Evolutionary conservation across 2,888 invertebrate species (phyloP).

Genomic region (Masnerella sp.): DNA sequence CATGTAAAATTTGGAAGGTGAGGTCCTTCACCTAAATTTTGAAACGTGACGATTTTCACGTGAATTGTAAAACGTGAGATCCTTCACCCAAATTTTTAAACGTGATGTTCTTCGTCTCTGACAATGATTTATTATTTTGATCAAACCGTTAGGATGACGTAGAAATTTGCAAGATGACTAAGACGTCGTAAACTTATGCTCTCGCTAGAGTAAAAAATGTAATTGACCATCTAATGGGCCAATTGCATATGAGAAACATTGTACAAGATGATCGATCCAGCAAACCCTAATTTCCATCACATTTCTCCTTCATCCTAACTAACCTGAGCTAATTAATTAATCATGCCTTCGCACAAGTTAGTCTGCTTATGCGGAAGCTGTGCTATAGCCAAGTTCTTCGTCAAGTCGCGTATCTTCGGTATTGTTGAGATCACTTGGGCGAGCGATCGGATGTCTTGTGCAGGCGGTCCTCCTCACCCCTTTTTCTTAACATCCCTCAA

Average conservation of each 20-base stretch:
- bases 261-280: conserved; percentile 59
- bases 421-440: conserved; percentile 73
- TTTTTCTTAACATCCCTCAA: conserved; percentile 61
- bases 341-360: conserved; percentile 74
- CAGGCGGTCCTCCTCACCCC: conserved; percentile 69
- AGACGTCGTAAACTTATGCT: no score
- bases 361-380: conserved; percentile 72
- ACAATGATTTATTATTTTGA: no score
- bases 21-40: no score
- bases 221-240: conserved; percentile 54
- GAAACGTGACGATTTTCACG: no score
- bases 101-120: no score
- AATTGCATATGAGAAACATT: conserved; percentile 55
- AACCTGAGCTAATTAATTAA: conserved; percentile 77
- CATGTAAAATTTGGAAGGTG: no score
- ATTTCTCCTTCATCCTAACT: conserved; percentile 68
- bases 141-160: no score
- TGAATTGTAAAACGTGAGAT: no score
- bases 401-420: conserved; percentile 77
- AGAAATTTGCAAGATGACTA: no score
- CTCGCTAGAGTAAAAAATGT: conserved; percentile 30
- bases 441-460: conserved; percentile 76
- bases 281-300: conserved; percentile 59
- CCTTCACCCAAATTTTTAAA: no score
- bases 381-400: conserved; percentile 73